Conservation (phyloP, 2,113 vertebrate genomes). For the Macaca nemestrina region DNA sequence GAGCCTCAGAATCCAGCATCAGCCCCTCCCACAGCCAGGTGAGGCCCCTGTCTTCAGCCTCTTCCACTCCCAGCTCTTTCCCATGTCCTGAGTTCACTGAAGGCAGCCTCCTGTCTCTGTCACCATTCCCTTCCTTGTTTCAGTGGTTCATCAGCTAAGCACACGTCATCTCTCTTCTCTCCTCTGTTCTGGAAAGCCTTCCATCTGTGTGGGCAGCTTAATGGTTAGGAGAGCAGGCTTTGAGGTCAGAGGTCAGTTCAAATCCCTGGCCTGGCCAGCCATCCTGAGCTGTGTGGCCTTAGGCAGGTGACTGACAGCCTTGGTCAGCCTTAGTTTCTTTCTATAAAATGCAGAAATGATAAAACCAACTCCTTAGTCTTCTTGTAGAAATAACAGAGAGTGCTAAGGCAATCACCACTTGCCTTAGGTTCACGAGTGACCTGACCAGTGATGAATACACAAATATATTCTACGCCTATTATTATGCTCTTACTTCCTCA, state of each 20-base stretch:
- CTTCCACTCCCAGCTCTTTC: rapidly evolving
- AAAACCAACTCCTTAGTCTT: not conserved
- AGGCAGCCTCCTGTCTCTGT: too few relatives aligned
- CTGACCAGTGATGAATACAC: not conserved
- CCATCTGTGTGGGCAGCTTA: not conserved
- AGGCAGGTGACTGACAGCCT: not conserved
- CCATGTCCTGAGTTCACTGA: rapidly evolving
- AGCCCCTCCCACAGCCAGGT: slow-evolving; percentile 83
- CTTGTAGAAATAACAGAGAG: not conserved
- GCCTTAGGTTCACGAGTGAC: not conserved
- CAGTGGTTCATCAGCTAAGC: not conserved
- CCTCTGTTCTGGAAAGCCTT: not conserved
- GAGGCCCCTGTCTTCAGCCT: not conserved
- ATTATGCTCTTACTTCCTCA: not conserved
- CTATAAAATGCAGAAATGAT: not conserved
- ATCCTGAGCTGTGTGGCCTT: not conserved
- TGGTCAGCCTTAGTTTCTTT: not conserved
- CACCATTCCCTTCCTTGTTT: not conserved
- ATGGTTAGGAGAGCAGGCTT: not conserved
- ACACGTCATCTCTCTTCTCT: not conserved
- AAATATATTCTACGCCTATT: not conserved
- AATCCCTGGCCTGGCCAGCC: too few relatives aligned
- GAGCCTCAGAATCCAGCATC: slow-evolving; percentile 73
- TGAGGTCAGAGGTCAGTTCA: not conserved
- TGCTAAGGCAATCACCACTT: not conserved